Conservation (phyloP, 2,797 vertebrate genomes). For the Tapera naevia region DNA sequence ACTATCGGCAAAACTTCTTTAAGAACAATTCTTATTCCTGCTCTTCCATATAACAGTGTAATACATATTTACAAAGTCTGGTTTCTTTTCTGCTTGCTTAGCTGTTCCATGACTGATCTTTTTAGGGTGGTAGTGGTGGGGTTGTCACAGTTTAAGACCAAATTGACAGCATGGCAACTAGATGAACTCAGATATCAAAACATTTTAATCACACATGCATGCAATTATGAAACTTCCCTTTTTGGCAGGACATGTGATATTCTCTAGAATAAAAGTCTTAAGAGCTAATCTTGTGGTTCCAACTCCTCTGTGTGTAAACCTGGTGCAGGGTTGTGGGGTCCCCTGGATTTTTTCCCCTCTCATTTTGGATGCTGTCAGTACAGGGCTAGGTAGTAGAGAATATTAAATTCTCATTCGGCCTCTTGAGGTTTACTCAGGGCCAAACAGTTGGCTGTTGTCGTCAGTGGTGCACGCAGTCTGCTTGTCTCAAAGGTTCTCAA, state of each 20-base stretch:
- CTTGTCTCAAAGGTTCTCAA: background rate
- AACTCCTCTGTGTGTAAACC: background rate
- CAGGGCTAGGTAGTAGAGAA: background rate
- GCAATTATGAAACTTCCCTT: background rate
- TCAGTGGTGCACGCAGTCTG: background rate
- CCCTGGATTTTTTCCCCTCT: background rate
- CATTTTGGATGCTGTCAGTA: background rate
- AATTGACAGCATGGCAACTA: background rate
- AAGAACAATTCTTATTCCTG: background rate
- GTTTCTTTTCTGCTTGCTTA: background rate
- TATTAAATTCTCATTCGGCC: background rate
- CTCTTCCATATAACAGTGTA: background rate
- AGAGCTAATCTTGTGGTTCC: background rate
- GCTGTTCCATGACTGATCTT: background rate
- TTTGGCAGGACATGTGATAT: background rate
- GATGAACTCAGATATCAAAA: background rate
- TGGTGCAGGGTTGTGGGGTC: background rate
- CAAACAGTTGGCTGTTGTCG: background rate
- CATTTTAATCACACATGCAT: background rate
- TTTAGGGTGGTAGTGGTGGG: background rate
- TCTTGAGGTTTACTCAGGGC: background rate
- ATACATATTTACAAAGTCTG: background rate
- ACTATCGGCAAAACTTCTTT: background rate
- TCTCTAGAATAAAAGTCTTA: background rate
- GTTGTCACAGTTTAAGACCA: background rate